Evolutionary conservation across 1,140 invertebrate genomes (phyloP), one percentile per base, ranked within the genome.

Genomic region (Solen grandis): DNA sequence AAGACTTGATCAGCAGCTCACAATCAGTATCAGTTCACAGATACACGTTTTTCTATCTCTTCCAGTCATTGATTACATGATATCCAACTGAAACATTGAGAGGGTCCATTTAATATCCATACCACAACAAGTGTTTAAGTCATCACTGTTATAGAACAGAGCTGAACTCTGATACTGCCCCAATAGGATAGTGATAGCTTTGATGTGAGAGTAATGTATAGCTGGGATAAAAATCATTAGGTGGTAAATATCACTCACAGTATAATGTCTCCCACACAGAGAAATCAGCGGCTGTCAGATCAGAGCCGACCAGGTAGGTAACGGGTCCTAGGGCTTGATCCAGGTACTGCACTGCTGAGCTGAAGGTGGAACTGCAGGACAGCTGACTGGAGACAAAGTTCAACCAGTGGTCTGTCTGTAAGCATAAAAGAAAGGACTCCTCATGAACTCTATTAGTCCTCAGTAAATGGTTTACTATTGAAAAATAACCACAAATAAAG

Each of bases 401-500:
- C 4, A 98, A 90, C 97, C 97, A 99, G 88, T 97, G 96, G 91
- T 98, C 97, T 82, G 97, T 95, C 93, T 97, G 72, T 46, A 36
- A 75, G 2, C n/a, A 22, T 2, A 62, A 36, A 35, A 36, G 31
- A 76, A 8, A n/a, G n/a, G n/a, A n/a, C n/a, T n/a, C n/a, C n/a
- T n/a, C n/a, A n/a, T n/a, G n/a, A n/a, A n/a, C n/a, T n/a, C n/a
- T n/a, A n/a, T n/a, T n/a, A n/a, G n/a, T n/a, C n/a, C n/a, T n/a
- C n/a, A n/a, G n/a, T n/a, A n/a, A n/a, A n/a, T n/a, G n/a, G n/a
- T n/a, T n/a, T n/a, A n/a, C n/a, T n/a, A n/a, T n/a, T n/a, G n/a
- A n/a, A n/a, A n/a, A n/a, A n/a, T n/a, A n/a, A n/a, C n/a, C n/a
- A n/a, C n/a, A n/a, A n/a, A n/a, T n/a, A n/a, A n/a, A n/a, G n/a